Evolutionary conservation across 2,888 invertebrate species (phyloP).

Genomic region (Torymus aiolomorphi): DNA sequence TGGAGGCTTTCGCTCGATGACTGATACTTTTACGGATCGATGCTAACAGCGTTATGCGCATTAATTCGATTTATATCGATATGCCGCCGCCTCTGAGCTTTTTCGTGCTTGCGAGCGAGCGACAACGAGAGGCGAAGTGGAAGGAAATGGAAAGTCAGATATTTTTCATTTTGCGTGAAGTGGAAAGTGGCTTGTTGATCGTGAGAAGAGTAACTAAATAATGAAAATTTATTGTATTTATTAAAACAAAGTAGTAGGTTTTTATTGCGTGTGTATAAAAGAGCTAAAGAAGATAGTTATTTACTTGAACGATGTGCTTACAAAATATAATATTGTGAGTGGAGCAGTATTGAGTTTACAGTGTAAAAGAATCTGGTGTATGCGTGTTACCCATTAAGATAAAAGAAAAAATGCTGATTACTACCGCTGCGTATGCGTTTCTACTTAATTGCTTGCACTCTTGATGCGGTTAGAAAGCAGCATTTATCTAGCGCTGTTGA

Average conservation of each 20-base stretch:
- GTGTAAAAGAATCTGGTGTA: not conserved
- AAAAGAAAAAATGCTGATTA: too few species aligned
- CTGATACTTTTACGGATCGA: slow-evolving; percentile 20
- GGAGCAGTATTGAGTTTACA: not conserved
- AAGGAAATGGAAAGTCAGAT: not conserved
- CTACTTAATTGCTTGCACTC: too few species aligned
- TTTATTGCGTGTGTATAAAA: too few species aligned
- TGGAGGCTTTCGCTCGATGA: not conserved
- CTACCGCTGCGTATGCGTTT: too few species aligned
- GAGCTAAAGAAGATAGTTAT: not conserved
- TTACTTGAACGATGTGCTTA: not conserved
- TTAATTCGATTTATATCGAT: not conserved
- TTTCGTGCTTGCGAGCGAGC: not conserved
- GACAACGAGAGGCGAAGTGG: not conserved
- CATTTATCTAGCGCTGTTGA: too few species aligned
- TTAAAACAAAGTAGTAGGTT: too few species aligned
- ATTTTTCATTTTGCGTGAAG: too few species aligned
- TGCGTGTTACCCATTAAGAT: not conserved
- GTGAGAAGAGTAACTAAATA: too few species aligned
- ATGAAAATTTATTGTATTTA: too few species aligned
- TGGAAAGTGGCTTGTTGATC: too few species aligned
- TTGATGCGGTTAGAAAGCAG: too few species aligned
- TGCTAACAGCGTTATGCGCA: not conserved
- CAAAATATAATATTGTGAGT: not conserved
- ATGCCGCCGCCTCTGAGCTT: not conserved